Base-by-base conservation (phyloP, 2,113 vertebrate species). In the Orycteropus afer region DNA sequence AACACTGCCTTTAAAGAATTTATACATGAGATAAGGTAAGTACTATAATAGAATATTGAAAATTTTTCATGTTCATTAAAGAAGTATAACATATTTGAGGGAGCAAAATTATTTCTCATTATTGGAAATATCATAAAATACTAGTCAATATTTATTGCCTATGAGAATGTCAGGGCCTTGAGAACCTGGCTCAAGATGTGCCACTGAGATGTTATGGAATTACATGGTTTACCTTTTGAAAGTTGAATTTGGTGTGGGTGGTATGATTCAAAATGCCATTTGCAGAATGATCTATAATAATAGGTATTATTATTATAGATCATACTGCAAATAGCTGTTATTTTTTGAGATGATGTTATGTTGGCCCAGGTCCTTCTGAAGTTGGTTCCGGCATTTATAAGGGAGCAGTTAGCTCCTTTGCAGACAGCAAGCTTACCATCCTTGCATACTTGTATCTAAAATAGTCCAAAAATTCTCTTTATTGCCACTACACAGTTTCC, bases 391-490 rank as follows among this genome's bases (percentile, higher is more conserved):
- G 97, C 95, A 42, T 97, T 97, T 98, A 96, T 98, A 97, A 96
- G 94, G 89, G 96, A 96, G 96, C 86, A 95, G 95, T 61, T 95
- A 96, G 87, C 82, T 97, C 96, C 98, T 98, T 95, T 97, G 96
- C 93, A 98, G 98, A 98, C 98, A 98, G 96, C 97, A 95, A 97
- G 96, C 97, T 97, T 83, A 97, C 97, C 97, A 95, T 94, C 93
- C 3, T 0, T 82, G 96, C 98, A 98, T 98, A 97, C 95, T 98
- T 98, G 97, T 90, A 96, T 98, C 98, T 98, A 98, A 98, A 98
- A 98, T 98, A 98, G 97, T 94, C 95, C 96, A 93, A 98, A 98
- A 98, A 98, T 97, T 98, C 98, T 96, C 97, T 98, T 98, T 98
- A 92, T 97, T 98, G 98, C 98, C 94, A n/a, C 98, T 95, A 89